Evolutionary conservation across 2,888 invertebrate species (phyloP).

Genomic region (Acleris emargana): DNA sequence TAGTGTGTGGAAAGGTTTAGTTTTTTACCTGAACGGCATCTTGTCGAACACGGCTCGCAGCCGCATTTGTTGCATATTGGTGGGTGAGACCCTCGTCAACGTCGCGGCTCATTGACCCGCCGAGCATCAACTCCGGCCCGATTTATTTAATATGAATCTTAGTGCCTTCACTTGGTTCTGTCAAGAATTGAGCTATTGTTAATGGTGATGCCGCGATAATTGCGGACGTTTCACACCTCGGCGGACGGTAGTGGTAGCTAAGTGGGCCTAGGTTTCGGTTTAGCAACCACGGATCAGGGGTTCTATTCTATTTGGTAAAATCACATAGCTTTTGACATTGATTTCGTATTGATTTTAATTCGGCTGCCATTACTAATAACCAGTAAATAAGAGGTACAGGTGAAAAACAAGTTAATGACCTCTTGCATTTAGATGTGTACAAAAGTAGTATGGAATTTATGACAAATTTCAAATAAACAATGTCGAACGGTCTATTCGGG

Average conservation of each 20-base stretch:
- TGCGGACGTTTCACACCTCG: conserved; percentile 26
- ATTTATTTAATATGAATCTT: conserved; percentile 82
- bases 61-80: conserved; percentile 73
- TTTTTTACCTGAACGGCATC: conserved; percentile 66
- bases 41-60: conserved; percentile 70
- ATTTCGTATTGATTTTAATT: too few species aligned
- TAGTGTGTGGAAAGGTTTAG: conserved; percentile 31
- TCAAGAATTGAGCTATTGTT: conserved; percentile 64
- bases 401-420: too few species aligned
- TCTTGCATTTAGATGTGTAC: too few species aligned
- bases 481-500: too few species aligned
- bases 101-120: conserved; percentile 79
- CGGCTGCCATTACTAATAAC: too few species aligned
- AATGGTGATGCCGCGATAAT: conserved; percentile 50
- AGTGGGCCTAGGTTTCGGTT: not conserved
- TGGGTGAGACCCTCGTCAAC: conserved; percentile 72
- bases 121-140: conserved; percentile 75
- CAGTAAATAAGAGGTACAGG: too few species aligned
- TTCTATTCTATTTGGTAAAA: too few species aligned
- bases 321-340: too few species aligned
- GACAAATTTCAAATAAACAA: too few species aligned
- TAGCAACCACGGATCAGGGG: not conserved
- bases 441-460: too few species aligned
- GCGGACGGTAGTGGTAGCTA: conserved; percentile 8
- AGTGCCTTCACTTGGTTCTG: conserved; percentile 66